Conservation (phyloP, 1,140 invertebrate species). For the Anthonomus grandis region DNA sequence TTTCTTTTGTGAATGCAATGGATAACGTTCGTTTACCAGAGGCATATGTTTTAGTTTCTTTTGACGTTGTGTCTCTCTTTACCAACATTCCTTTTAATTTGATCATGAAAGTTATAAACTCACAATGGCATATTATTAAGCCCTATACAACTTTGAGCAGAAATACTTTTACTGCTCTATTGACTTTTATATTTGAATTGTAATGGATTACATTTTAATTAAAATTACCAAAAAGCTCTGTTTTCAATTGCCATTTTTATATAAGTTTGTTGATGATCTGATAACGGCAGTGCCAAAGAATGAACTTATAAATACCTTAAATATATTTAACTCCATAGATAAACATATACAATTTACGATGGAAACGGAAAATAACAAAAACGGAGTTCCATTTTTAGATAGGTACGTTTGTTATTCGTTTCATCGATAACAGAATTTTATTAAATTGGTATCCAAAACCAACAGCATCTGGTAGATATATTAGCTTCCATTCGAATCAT, state of each 20-base stretch:
- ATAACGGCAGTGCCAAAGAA: neutral
- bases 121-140: neutral
- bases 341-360: neutral
- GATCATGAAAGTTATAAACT: neutral
- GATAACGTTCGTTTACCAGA: neutral
- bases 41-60: neutral
- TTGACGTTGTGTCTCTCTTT: neutral
- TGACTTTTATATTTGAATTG: neutral
- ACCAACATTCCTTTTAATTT: neutral
- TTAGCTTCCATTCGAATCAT: no score
- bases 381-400: no score
- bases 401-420: no score
- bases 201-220: slow-evolving; percentile 5
- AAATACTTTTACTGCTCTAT: neutral
- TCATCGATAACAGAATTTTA: no score
- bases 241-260: neutral
- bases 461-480: no score
- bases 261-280: slow-evolving; percentile 1
- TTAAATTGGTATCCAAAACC: no score
- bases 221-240: neutral
- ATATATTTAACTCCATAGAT: neutral
- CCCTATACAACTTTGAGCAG: neutral
- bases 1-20: neutral
- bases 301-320: neutral
- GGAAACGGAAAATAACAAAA: neutral